Conservation (phyloP, 92 coral and sea anemone species). For the Zoanthus sociatus region DNA sequence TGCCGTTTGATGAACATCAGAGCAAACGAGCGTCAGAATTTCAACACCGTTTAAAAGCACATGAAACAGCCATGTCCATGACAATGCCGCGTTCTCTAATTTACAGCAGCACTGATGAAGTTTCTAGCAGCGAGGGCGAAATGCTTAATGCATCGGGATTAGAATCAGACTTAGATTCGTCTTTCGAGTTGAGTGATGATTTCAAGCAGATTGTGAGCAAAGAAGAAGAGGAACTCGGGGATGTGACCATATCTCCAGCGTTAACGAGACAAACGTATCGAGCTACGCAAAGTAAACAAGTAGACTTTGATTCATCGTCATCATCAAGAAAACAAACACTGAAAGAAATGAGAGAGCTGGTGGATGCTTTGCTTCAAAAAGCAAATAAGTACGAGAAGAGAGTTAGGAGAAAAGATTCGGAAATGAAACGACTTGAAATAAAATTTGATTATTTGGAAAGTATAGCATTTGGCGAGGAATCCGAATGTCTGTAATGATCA, state of each 20-base stretch:
- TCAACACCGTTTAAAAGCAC: background rate
- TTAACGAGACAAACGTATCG: slow-evolving; percentile 3
- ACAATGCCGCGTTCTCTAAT: background rate
- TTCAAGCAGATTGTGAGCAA: background rate
- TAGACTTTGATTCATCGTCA: background rate
- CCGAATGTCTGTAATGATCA: slow-evolving; percentile 69
- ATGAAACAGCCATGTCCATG: background rate
- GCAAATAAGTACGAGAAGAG: slow-evolving; percentile 62
- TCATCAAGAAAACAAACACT: slow-evolving; percentile 27
- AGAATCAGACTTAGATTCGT: slow-evolving; percentile 35
- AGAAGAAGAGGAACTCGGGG: background rate
- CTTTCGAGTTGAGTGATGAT: slow-evolving; percentile 10
- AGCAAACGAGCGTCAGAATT: background rate
- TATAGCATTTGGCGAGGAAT: slow-evolving; percentile 87
- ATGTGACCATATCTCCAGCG: background rate
- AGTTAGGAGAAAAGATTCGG: slow-evolving; percentile 65
- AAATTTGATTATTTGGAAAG: slow-evolving; percentile 82
- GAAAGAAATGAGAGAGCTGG: slow-evolving; percentile 62
- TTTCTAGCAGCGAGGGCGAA: slow-evolving; percentile 44
- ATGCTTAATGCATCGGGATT: slow-evolving; percentile 40
- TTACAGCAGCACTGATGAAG: slow-evolving; percentile 14
- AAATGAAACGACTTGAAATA: slow-evolving; percentile 71
- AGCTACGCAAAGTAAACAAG: background rate
- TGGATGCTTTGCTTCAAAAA: slow-evolving; percentile 74
- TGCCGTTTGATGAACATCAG: background rate